phyloP scores from a whole-genome alignment of 2,113 vertebrate genomes.

The Salvelinus sp. region DNA sequence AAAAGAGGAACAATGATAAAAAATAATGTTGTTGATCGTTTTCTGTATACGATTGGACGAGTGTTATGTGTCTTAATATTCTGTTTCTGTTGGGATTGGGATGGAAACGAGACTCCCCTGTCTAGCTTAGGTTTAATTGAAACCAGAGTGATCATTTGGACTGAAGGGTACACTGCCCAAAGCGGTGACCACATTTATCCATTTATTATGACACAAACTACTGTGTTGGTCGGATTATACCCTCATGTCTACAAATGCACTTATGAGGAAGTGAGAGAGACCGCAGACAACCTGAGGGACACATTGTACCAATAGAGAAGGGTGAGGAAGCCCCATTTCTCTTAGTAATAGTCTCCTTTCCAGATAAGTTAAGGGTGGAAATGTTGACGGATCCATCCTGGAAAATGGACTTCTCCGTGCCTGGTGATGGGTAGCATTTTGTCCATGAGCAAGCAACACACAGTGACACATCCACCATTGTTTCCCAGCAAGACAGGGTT shows the following conservation, averaged over 20 bases:
- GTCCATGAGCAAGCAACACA: neutral
- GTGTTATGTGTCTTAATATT: conserved; percentile 50
- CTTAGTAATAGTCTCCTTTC: no score
- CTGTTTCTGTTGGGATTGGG: conserved; percentile 9
- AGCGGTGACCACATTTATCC: neutral
- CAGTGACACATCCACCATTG: neutral
- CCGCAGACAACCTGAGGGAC: conserved; percentile 19
- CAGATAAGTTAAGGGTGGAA: no score
- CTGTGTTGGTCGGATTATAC: conserved; percentile 1
- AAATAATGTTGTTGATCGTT: conserved; percentile 74
- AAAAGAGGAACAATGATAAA: conserved; percentile 77
- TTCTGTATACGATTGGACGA: conserved; percentile 55
- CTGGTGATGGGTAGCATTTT: neutral
- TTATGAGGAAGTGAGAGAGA: conserved; percentile 29
- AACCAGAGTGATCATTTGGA: conserved; percentile 5
- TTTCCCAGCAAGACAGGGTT: no score
- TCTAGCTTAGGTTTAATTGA: neutral
- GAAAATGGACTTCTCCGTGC: neutral
- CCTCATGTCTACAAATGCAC: conserved; percentile 36
- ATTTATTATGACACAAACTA: conserved; percentile 14
- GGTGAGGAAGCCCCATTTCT: neutral
- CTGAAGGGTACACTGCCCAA: neutral
- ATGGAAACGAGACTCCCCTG: conserved; percentile 9
- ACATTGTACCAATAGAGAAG: conserved; percentile 15
- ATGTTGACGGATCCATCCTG: no score